These are phyloP conservation scores for Dromococcyx pavoninus DNA, from an alignment of 2,797 vertebrate genomes.

Conservation along the genomic window DNA sequence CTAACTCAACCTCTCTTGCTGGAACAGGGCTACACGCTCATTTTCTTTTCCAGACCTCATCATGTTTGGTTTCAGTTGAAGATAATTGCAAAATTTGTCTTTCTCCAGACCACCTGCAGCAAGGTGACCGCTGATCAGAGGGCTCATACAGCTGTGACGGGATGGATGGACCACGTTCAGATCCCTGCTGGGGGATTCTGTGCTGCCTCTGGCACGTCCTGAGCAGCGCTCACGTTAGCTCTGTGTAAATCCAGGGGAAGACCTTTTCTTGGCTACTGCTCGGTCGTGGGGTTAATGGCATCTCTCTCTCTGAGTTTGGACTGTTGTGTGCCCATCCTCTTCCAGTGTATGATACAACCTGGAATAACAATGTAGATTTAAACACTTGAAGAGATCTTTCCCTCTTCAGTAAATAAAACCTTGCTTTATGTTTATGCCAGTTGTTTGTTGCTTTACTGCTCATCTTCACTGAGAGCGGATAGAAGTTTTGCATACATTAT, in stretches of 20 bases:
- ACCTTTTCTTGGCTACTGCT: not conserved
- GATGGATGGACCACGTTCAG: accelerated
- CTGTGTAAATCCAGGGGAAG: not conserved
- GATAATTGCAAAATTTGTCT: not conserved
- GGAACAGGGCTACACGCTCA: accelerated
- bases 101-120: not conserved
- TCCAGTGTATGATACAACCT: not conserved
- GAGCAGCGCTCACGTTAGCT: too few relatives aligned
- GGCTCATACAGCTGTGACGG: too few relatives aligned
- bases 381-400: not conserved
- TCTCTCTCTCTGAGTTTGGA: not conserved
- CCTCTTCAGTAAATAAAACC: not conserved
- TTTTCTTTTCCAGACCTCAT: not conserved
- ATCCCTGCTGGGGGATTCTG: too few relatives aligned
- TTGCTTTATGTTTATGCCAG: not conserved
- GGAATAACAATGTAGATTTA: not conserved
- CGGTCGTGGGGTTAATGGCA: not conserved
- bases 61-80: not conserved
- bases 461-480: not conserved
- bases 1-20: not conserved
- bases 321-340: not conserved
- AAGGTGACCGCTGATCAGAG: not conserved
- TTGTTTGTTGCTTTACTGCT: not conserved
- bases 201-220: too few relatives aligned
- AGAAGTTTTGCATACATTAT: not conserved